Evolutionary conservation across 1,140 invertebrate genomes (phyloP).

Genomic region (Oncopeltus fasciatus): DNA sequence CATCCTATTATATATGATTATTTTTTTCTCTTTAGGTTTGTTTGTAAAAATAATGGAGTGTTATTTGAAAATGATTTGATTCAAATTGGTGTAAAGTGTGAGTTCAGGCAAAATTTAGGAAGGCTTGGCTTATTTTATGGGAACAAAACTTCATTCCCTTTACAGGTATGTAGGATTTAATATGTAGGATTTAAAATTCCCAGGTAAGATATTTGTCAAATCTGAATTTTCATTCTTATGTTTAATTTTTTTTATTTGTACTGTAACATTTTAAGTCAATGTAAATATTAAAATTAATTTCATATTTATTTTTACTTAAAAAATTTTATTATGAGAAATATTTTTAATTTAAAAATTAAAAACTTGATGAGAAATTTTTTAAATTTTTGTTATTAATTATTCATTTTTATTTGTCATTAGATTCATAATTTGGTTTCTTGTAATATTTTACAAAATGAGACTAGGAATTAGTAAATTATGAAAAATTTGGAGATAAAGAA

Average conservation of each 20-base stretch:
- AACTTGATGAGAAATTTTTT: too few species aligned
- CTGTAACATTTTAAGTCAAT: neutral
- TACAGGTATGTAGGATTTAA: constrained; percentile 37
- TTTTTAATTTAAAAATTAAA: too few species aligned
- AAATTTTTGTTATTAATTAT: too few species aligned
- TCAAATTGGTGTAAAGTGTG: constrained; percentile 96
- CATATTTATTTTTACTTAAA: neutral
- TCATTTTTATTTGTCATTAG: too few species aligned
- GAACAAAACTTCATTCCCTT: constrained; percentile 82
- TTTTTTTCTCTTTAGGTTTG: constrained; percentile 47
- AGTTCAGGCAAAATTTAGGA: constrained; percentile 88
- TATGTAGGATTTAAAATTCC: constrained; percentile 5
- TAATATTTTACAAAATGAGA: too few species aligned
- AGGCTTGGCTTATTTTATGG: constrained; percentile 93
- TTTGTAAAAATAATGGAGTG: constrained; percentile 95
- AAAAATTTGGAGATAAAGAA: too few species aligned
- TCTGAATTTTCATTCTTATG: too few species aligned
- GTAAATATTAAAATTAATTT: constrained; percentile 4
- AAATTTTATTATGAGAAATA: too few species aligned
- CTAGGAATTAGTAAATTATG: too few species aligned
- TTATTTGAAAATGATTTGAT: constrained; percentile 96
- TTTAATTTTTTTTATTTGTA: constrained; percentile 9
- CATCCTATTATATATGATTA: neutral
- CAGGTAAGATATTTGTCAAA: neutral
- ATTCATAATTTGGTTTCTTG: too few species aligned